These are phyloP conservation scores for Dinoponera quadriceps DNA, from an alignment of 1,140 invertebrate species.

Conservation along the genomic window DNA sequence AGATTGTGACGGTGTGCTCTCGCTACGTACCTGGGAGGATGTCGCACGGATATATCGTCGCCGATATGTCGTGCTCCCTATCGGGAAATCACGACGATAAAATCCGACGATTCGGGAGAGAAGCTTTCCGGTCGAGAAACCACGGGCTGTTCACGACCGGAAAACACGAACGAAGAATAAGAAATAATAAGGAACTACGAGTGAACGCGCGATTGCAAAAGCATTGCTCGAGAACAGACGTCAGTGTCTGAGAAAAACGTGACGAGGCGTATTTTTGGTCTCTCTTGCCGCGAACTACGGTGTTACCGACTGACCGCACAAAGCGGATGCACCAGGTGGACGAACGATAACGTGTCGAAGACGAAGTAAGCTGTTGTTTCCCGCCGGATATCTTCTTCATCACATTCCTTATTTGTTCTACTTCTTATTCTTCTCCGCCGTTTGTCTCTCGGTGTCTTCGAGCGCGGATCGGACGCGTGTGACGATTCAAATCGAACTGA, in stretches of 20 bases:
- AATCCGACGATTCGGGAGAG: neutral
- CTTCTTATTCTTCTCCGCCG: slow-evolving; percentile 35
- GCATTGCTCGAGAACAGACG: neutral
- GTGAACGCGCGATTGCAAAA: neutral
- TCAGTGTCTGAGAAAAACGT: neutral
- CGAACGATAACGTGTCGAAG: neutral
- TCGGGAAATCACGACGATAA: neutral
- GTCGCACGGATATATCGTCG: neutral
- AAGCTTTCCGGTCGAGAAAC: neutral
- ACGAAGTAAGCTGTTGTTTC: neutral
- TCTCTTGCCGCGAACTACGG: no score
- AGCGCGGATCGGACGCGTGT: neutral
- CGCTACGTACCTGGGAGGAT: slow-evolving; percentile 39
- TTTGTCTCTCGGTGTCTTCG: neutral
- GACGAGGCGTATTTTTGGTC: no score
- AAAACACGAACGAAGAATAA: neutral
- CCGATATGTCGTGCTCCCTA: neutral
- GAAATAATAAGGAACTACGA: slow-evolving; percentile 5
- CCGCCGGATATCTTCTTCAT: neutral
- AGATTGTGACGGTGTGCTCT: slow-evolving; percentile 69
- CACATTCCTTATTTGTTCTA: slow-evolving; percentile 10
- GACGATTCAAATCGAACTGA: neutral
- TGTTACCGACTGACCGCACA: no score
- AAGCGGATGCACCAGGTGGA: neutral
- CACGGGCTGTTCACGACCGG: neutral